Evolutionary conservation across 2,113 vertebrate species (phyloP).

Genomic region (Rhinolophus ferrumequinum): DNA sequence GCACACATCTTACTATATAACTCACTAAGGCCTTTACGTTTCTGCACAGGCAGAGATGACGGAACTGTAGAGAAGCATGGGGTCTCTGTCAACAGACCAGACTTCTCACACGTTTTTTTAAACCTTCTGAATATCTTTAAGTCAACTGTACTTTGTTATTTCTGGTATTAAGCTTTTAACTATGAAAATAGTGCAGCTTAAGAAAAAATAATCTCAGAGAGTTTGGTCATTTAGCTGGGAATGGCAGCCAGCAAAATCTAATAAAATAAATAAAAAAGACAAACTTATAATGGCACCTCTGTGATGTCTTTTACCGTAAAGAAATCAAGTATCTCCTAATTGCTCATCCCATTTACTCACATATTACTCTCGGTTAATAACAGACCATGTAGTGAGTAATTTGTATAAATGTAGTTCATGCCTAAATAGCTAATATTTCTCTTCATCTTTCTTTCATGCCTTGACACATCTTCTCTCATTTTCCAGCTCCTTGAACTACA

Average conservation of each 20-base stretch:
- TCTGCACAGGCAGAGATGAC: not conserved
- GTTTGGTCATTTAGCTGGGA: not conserved
- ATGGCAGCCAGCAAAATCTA: not conserved
- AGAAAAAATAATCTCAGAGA: not conserved
- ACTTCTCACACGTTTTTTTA: not conserved
- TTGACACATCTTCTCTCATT: conserved; percentile 35
- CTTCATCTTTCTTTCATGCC: conserved; percentile 46
- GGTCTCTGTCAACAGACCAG: not conserved
- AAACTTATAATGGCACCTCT: not conserved
- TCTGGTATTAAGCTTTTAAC: not conserved
- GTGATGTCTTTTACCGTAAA: not conserved
- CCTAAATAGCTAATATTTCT: conserved; percentile 28
- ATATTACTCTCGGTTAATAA: not conserved
- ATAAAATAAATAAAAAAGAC: not conserved
- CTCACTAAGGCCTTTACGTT: not conserved
- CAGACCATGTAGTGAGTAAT: not conserved
- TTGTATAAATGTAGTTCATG: not conserved
- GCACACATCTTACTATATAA: not conserved
- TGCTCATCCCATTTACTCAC: not conserved
- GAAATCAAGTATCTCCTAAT: not conserved
- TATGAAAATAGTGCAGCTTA: not conserved
- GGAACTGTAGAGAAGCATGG: not conserved
- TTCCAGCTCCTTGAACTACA: conserved; percentile 43
- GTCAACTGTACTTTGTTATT: not conserved
- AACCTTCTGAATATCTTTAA: not conserved